Conservation (phyloP, 2,797 vertebrate species). For the Poecilia wingei region DNA sequence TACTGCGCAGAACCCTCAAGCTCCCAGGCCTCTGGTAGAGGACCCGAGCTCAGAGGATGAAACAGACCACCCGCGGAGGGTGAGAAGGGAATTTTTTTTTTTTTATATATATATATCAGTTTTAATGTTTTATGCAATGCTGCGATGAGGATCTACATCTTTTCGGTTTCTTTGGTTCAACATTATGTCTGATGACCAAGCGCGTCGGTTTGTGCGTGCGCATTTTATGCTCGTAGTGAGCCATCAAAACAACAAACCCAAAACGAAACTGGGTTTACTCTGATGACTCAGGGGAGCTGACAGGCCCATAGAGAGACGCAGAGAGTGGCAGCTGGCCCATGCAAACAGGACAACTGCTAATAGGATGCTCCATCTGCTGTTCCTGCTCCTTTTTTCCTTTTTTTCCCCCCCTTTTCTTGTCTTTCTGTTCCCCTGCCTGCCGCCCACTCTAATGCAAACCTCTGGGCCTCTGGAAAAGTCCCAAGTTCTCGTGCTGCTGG, state of each 20-base stretch:
- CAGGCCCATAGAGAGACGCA: conserved; percentile 55
- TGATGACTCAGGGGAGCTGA: conserved; percentile 53
- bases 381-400: conserved; percentile 19
- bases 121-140: background rate
- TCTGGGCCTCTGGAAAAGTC: conserved; percentile 60
- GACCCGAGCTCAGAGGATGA: no score
- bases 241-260: conserved; percentile 34
- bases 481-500: conserved; percentile 46
- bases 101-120: accelerated
- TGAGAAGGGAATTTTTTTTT: no score
- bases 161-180: background rate
- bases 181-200: background rate
- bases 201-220: background rate
- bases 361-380: conserved; percentile 75
- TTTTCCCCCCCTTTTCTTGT: conserved; percentile 8
- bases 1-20: no score
- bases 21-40: no score
- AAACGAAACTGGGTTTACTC: conserved; percentile 48
- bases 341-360: conserved; percentile 71
- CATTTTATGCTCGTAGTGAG: conserved; percentile 9
- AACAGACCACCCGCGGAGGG: no score
- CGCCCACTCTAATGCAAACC: conserved; percentile 49
- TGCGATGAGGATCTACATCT: background rate
- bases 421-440: conserved; percentile 38
- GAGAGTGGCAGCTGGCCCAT: conserved; percentile 73